Percentiles rank a stretch among this genome's conserved stretches.
Evolutionary conservation across 2,888 invertebrate genomes (phyloP).

Genomic region (Torymus texanus): DNA sequence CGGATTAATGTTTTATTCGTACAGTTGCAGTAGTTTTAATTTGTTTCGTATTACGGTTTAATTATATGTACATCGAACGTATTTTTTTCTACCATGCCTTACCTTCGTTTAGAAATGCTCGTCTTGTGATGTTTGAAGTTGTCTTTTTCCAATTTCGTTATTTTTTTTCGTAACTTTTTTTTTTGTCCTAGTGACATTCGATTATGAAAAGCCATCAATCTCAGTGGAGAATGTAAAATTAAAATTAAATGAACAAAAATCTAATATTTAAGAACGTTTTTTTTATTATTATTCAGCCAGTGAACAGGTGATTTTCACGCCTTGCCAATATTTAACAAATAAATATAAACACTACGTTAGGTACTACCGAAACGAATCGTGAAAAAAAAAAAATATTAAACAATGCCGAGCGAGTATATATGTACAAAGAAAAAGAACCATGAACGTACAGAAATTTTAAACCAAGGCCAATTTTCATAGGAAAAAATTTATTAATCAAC

Average conservation of each 20-base stretch:
- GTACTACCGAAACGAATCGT: constrained; percentile 29
- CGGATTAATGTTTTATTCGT: constrained; percentile 51
- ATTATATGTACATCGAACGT: constrained; percentile 37
- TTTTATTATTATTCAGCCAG: constrained; percentile 54
- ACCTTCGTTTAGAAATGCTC: constrained; percentile 51
- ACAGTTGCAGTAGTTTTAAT: no score
- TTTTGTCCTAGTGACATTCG: constrained; percentile 52
- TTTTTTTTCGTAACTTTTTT: constrained; percentile 64
- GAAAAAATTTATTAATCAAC: constrained; percentile 74
- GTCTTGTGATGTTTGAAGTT: constrained; percentile 30
- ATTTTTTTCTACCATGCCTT: constrained; percentile 39
- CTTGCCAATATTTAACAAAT: background rate
- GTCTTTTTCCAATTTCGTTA: constrained; percentile 12
- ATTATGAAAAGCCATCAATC: constrained; percentile 1
- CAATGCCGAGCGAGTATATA: constrained; percentile 35
- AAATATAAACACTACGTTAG: constrained; percentile 30
- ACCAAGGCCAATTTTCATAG: constrained; percentile 72
- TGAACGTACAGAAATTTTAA: constrained; percentile 58
- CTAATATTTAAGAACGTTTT: constrained; percentile 8
- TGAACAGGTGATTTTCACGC: constrained; percentile 56
- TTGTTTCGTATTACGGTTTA: constrained; percentile 11
- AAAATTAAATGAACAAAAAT: constrained; percentile 62
- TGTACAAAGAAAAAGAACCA: constrained; percentile 34
- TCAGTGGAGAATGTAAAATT: background rate
- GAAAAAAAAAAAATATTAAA: constrained; percentile 25